phyloP scores from a whole-genome alignment of 2,888 invertebrate species.

The Mellilla xanthometata region DNA sequence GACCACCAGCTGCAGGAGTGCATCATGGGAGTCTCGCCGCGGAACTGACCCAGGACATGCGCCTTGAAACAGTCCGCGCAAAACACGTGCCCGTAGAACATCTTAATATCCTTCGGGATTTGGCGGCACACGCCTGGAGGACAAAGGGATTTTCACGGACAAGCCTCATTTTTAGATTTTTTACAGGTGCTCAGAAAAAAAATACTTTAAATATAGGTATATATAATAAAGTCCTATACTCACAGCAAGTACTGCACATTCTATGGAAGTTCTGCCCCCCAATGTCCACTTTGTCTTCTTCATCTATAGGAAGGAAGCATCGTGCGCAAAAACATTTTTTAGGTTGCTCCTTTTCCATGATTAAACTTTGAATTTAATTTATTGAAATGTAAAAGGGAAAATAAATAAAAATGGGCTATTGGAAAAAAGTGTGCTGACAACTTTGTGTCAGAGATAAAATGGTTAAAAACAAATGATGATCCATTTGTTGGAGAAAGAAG shows the following conservation, averaged over 20 bases:
- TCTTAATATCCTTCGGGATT: slow-evolving; percentile 63
- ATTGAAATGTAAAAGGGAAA: slow-evolving; percentile 4
- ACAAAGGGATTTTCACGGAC: slow-evolving; percentile 67
- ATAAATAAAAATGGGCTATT: slow-evolving; percentile 24
- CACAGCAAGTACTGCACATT: slow-evolving; percentile 69
- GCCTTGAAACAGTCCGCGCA: slow-evolving; percentile 69
- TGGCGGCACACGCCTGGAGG: slow-evolving; percentile 65
- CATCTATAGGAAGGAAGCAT: slow-evolving; percentile 64
- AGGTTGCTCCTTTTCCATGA: slow-evolving; percentile 58
- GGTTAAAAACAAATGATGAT: slow-evolving; percentile 42
- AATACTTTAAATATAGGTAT: no score
- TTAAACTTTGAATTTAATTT: slow-evolving; percentile 39
- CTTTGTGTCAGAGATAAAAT: slow-evolving; percentile 50
- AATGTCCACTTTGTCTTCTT: slow-evolving; percentile 62
- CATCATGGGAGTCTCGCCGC: slow-evolving; percentile 53
- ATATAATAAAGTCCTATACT: no score
- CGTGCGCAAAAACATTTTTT: slow-evolving; percentile 72
- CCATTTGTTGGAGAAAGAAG: slow-evolving; percentile 30
- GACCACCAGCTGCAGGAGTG: slow-evolving; percentile 69
- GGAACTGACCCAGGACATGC: slow-evolving; percentile 60
- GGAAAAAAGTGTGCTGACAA: slow-evolving; percentile 50
- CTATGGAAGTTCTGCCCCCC: slow-evolving; percentile 69
- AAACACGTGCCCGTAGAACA: slow-evolving; percentile 77
- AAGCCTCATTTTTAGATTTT: slow-evolving; percentile 45
- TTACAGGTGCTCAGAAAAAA: no score